These are phyloP conservation scores for Hypotaenidia philippensis DNA, from an alignment of 2,797 vertebrate genomes.

Conservation along the genomic window DNA sequence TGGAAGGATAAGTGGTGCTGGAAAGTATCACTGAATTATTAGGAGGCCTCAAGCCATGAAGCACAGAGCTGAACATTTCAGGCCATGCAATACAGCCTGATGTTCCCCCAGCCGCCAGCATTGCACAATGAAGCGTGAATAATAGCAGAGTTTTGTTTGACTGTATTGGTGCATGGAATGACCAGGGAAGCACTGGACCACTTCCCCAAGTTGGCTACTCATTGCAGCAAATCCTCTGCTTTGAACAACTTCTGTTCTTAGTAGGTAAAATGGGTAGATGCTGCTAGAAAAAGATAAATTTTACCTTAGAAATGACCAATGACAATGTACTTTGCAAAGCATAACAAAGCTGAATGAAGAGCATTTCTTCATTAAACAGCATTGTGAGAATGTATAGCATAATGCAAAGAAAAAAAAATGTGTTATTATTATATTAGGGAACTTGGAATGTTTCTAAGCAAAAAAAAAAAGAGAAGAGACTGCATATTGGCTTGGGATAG, in stretches of 20 bases:
- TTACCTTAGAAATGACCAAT: background rate
- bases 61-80: background rate
- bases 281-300: background rate
- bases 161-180: background rate
- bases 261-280: background rate
- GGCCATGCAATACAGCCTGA: background rate
- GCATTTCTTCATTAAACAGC: background rate
- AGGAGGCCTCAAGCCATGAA: background rate
- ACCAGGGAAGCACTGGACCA: constrained; percentile 1
- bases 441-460: background rate
- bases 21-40: background rate
- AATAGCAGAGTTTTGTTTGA: background rate
- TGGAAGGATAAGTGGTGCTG: background rate
- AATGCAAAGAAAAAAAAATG: background rate
- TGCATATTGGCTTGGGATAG: background rate
- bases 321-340: background rate
- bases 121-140: background rate
- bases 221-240: background rate
- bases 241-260: background rate
- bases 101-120: background rate
- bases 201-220: background rate
- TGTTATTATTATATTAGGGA: background rate
- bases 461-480: background rate
- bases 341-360: background rate
- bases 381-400: background rate